Evolutionary conservation across 2,797 vertebrate species (phyloP), one percentile per base, ranked within the genome.

Genomic region (Sorex maritimensis): DNA sequence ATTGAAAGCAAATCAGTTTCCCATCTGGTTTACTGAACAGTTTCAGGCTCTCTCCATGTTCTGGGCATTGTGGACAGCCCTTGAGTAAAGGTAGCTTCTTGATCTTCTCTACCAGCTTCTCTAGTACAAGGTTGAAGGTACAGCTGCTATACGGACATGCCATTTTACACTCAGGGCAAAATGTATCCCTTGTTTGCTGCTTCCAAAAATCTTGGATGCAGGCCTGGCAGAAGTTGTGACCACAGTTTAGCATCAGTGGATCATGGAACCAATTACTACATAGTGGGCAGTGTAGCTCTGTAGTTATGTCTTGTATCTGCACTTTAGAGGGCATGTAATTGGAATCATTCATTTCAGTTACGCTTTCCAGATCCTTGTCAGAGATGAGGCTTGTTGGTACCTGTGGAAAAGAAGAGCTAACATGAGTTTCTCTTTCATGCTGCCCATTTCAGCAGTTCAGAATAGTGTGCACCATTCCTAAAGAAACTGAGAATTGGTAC

Each of bases 211-310:
- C 61, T 82, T 97, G 95, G 73, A 98, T 94, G 34, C 97, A 97
- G 52, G 5, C 1, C 83, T 94, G 97, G 88, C 97, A 98, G 95
- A 97, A 97, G 92, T 98, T 98, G 88, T 98, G 97, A 78, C 97
- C 96, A 13, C 97, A 98, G 82, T 77, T 92, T 74, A 98, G 93
- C 90, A 98, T 97, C 41, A 97, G 61, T 1, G 97, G 97, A 6
- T 97, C 96, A 6, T 1, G 49, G 55, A 97, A 97, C 89, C 97
- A 95, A 2, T 97, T 95, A 0, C 94, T 91, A 49, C 97, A 97
- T 38, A 97, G 80, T 4, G 81, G 46, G 6, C 97, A 98, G 58
- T 97, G 96, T 23, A 98, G 94, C 28, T 97, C 97, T 58, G n/a
- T 95, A 69, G 93, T 95, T 73, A 97, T 96, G n/a, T 97, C 97